Evolutionary conservation across 2,113 vertebrate species (phyloP).

Genomic region (Dicaeum eximium): DNA sequence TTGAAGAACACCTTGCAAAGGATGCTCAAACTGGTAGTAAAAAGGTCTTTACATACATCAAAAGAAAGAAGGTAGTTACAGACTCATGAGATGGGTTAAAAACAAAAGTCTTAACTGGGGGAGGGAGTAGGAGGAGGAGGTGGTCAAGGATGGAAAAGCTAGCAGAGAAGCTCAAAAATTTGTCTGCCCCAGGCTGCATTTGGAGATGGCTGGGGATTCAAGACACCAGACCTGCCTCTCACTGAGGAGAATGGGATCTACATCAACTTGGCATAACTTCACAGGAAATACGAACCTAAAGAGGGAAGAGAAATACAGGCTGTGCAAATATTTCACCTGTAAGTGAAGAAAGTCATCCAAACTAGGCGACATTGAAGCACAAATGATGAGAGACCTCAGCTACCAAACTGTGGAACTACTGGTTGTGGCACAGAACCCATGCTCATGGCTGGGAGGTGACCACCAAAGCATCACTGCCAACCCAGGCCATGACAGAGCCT

Average conservation of each 20-base stretch:
- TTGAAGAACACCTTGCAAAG: neutral
- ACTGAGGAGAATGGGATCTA: neutral
- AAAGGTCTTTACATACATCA: neutral
- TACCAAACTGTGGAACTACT: neutral
- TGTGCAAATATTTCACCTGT: neutral
- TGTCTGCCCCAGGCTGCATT: neutral
- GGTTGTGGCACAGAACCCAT: rapidly evolving
- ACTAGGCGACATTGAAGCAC: neutral
- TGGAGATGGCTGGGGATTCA: neutral
- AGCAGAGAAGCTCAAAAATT: neutral
- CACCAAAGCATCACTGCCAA: too few species aligned
- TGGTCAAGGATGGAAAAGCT: neutral
- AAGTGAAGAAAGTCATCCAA: neutral
- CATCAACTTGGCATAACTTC: neutral
- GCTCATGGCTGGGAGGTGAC: rapidly evolving
- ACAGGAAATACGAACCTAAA: neutral
- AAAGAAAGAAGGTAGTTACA: neutral
- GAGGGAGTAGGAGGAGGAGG: neutral
- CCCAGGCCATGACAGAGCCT: neutral
- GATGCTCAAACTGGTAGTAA: neutral
- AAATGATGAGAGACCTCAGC: neutral
- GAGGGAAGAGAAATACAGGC: neutral
- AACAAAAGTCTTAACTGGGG: neutral
- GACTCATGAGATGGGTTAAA: neutral
- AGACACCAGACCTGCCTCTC: neutral